Base-by-base conservation (phyloP, 2,113 vertebrate genomes). In the Corvus cornix region DNA sequence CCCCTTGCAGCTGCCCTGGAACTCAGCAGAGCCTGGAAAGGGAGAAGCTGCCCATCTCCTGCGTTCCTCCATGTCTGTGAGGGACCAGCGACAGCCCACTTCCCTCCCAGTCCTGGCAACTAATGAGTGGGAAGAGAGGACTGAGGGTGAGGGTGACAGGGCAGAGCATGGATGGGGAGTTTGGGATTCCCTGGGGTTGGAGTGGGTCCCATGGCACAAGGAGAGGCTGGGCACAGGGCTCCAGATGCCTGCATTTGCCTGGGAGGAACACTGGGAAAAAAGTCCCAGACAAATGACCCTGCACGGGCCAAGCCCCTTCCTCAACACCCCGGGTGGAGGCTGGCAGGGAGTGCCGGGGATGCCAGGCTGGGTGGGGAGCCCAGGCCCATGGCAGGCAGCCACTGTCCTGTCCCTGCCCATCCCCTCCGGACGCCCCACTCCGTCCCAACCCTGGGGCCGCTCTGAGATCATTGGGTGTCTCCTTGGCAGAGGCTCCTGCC, bases 401-500 rank as follows among this genome's bases (percentile, higher is more conserved):
- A 52, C 56, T 1, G 0, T 56, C 20, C 77, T 7, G 27, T 93
- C 70, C 87, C 94, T 67, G 68, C 78, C 89, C 58, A 14, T 87
- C 77, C 87, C 58, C 91, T 88, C 90, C 3, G 8, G 90, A 92
- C 4, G 9, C 44, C 52, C 49, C n/a, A 28, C 39, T 41, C 39
- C 2, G 6, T 43, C 63, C 68, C 30, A 4, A 64, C 55, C 73
- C 87, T 2, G 1, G 49, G 46, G 28, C 90, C 0, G 3, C 0
- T 59, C 94, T 97, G 95, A 96, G 83, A 96, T 97, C 95, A 96
- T 84, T 82, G 97, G 95, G 96, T 89, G 96, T 96, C 94, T 91
- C 95, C 93, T 77, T 95, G 91, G 94, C 95, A 96, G 82, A 70
- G 41, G 56, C 26, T 85, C 44, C 80, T 5, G 33, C 91, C 35